These are phyloP conservation scores for Gambusia holbrooki DNA, from an alignment of 2,113 vertebrate species.

Conservation along the genomic window DNA sequence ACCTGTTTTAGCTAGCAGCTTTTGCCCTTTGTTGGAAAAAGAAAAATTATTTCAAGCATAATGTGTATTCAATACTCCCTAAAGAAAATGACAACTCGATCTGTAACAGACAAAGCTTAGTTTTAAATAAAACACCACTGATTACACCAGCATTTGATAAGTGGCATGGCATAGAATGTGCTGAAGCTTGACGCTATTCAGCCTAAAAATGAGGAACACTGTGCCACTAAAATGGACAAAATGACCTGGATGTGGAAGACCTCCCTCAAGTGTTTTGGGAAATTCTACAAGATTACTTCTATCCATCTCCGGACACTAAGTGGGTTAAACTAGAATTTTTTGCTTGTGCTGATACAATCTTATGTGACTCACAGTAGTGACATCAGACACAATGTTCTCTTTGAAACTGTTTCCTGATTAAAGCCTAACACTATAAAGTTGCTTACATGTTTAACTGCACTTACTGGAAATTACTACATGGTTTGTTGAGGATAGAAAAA, in stretches of 20 bases:
- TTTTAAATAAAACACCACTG: background rate
- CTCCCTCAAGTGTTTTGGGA: background rate
- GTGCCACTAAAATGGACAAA: background rate
- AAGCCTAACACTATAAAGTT: background rate
- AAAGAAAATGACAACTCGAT: background rate
- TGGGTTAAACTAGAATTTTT: background rate
- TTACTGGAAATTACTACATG: background rate
- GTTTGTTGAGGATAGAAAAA: slow-evolving; percentile 14
- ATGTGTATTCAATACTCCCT: background rate
- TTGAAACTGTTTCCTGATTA: background rate
- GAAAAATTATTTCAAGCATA: background rate
- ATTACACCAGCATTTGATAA: background rate
- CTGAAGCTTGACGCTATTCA: background rate
- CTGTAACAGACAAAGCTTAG: background rate
- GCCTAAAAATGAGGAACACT: slow-evolving; percentile 6
- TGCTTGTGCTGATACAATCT: slow-evolving; percentile 1
- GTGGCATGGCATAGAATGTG: background rate
- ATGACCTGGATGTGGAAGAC: background rate
- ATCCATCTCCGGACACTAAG: background rate
- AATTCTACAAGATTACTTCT: background rate
- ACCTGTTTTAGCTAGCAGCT: slow-evolving; percentile 35
- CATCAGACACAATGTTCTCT: slow-evolving; percentile 1
- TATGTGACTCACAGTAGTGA: background rate
- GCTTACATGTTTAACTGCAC: background rate
- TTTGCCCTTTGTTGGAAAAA: slow-evolving; percentile 27